Evolutionary conservation across 2,888 invertebrate genomes (phyloP), one percentile per base, ranked within the genome.

Genomic region (Chrysotoxum bicinctum): DNA sequence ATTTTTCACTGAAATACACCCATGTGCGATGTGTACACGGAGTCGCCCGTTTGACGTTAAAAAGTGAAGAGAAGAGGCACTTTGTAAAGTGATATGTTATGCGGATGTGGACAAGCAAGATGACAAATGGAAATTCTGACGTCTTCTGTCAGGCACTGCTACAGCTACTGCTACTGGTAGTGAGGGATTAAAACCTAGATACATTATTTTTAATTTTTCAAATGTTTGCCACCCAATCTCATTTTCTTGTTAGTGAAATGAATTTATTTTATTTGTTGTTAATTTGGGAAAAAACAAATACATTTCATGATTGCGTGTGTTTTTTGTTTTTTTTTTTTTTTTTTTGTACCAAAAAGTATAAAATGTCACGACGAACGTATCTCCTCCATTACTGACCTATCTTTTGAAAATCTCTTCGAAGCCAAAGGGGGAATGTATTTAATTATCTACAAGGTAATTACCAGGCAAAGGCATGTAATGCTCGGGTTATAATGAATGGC

Each of bases 391-490:
- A 81, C 58, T 72, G 60, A 54, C 32, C 73, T 62, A 69, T 73
- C 73, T 75, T 81, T 56, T 54, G 19, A 10, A n/a, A n/a, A 35
- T 80, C n/a, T 62, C 16, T 23, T 35, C 23, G 40, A 62, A 76
- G 45, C 23, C 26, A 45, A 69, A 76, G 45, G 50, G 45, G 50
- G 54, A 70, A 40, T 70, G 80, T 72, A 80, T 84, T 76, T 70
- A 85, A 85, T 81, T 81, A n/a, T n/a, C n/a, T n/a, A 76, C 84
- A 81, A 81, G 54, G 72, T 72, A 85, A 85, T 85, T 80, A 74
- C 80, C 32, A 52, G 12, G 12, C 45, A 60, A 68, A 70, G 48
- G 19, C 70, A 52, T 70, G 69, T 56, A 52, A 66, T 35, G 35
- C 21, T 77, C 54, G n/a, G 69, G 58, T 68, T 52, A 26, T 26